These are phyloP conservation scores for Cryptophagus acutangulus DNA, from an alignment of 2,888 invertebrate species.

Conservation along the genomic window DNA sequence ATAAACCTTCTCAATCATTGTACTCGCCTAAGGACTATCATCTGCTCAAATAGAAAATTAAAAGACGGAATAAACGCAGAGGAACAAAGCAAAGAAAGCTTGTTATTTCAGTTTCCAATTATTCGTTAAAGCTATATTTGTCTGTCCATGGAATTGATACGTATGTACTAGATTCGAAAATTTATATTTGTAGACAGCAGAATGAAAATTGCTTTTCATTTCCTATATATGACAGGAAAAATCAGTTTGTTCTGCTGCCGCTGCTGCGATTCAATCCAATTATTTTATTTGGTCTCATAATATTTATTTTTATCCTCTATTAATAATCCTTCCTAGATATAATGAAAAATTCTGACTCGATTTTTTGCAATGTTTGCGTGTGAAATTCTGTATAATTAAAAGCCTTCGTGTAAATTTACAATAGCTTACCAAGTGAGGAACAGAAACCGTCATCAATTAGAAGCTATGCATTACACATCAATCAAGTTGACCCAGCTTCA, in stretches of 20 bases:
- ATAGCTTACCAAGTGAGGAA: slow-evolving; percentile 7
- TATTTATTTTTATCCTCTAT: too few species aligned
- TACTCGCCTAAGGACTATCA: slow-evolving; percentile 34
- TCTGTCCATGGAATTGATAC: slow-evolving; percentile 18
- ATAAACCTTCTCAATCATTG: slow-evolving; percentile 28
- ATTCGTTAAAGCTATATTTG: slow-evolving; percentile 26
- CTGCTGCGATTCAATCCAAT: too few species aligned
- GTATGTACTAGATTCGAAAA: slow-evolving; percentile 12
- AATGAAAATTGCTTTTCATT: too few species aligned
- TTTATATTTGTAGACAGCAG: too few species aligned
- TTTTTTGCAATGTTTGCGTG: too few species aligned
- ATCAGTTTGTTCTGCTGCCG: too few species aligned
- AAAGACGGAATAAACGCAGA: slow-evolving; percentile 27
- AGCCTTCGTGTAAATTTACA: slow-evolving; percentile 6
- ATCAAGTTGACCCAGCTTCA: too few species aligned
- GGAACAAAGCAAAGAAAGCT: slow-evolving; percentile 34
- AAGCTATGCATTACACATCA: not conserved
- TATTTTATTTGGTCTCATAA: too few species aligned
- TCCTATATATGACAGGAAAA: too few species aligned
- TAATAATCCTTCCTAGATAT: too few species aligned
- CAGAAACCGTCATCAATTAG: slow-evolving; percentile 6
- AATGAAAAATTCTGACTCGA: too few species aligned
- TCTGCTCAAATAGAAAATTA: slow-evolving; percentile 33
- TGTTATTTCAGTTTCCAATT: slow-evolving; percentile 40
- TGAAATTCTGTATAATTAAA: slow-evolving; percentile 6